Percentiles rank a stretch among this genome's conserved stretches.
Evolutionary conservation across 2,113 vertebrate species (phyloP).

Genomic region (Anarrhichthys ocellatus): DNA sequence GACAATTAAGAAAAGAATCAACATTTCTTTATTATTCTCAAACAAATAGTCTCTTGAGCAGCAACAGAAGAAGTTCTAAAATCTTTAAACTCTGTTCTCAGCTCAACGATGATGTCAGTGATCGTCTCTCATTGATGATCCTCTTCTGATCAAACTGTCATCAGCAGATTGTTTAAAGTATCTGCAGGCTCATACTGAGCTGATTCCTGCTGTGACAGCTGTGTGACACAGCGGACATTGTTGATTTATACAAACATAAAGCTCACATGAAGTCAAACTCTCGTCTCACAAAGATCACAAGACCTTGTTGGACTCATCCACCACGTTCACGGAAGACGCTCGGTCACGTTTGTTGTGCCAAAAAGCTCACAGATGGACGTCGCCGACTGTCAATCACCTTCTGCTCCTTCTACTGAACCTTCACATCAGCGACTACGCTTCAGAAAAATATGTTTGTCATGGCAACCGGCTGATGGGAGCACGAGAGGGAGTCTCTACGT

Average conservation of each 20-base stretch:
- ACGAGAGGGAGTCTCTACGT: not conserved
- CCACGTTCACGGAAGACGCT: not conserved
- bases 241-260: not conserved
- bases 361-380: slow-evolving; percentile 41
- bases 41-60: too few species aligned
- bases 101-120: too few species aligned
- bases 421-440: not conserved
- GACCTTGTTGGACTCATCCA: not conserved
- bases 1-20: too few species aligned
- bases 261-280: not conserved
- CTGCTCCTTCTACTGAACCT: not conserved
- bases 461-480: slow-evolving; percentile 13
- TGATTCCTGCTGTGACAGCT: too few species aligned
- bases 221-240: too few species aligned
- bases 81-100: too few species aligned
- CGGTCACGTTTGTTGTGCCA: not conserved
- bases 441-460: slow-evolving; percentile 44
- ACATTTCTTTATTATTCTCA: too few species aligned
- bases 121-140: too few species aligned
- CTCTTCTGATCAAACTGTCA: too few species aligned
- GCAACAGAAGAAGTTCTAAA: too few species aligned
- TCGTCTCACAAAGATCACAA: not conserved
- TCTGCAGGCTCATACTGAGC: too few species aligned
- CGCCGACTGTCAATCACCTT: slow-evolving; percentile 23
- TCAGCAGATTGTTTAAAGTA: too few species aligned